Percentiles rank a stretch among this genome's conserved stretches.
phyloP scores from a whole-genome alignment of 2,797 vertebrate species.

The Centropyge bicolor region DNA sequence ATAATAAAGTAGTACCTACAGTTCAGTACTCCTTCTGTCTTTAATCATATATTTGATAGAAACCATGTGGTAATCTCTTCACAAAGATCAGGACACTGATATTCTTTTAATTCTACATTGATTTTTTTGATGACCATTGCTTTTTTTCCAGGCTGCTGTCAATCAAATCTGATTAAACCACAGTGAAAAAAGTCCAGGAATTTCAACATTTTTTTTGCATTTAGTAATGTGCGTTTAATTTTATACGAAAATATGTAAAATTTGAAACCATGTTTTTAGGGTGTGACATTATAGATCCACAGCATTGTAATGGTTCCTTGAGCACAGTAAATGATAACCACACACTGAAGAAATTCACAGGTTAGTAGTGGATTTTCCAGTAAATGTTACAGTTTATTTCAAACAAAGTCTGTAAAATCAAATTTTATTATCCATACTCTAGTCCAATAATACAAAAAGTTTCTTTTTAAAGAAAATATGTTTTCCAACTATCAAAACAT shows the following conservation, averaged over 20 bases:
- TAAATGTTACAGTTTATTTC: slow-evolving; percentile 26
- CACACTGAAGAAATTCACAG: not conserved
- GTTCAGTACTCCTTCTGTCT: slow-evolving; percentile 7
- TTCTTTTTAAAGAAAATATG: not conserved
- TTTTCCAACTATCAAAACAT: slow-evolving; percentile 7
- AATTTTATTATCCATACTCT: no score
- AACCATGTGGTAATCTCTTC: not conserved
- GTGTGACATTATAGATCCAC: not conserved
- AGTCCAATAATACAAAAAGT: not conserved
- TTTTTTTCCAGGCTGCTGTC: not conserved
- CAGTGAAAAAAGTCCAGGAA: not conserved
- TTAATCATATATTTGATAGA: not conserved
- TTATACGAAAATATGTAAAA: no score
- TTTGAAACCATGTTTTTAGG: not conserved
- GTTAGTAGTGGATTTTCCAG: not conserved
- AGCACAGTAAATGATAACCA: not conserved
- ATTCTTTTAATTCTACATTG: not conserved
- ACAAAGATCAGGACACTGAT: not conserved
- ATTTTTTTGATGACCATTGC: not conserved
- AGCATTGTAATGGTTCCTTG: not conserved
- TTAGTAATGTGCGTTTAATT: no score
- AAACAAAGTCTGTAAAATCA: not conserved
- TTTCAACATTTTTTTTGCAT: not conserved
- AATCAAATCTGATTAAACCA: not conserved
- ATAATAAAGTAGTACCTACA: slow-evolving; percentile 81